phyloP scores from a whole-genome alignment of 2,888 invertebrate species.

The Hyposoter dolosus region DNA sequence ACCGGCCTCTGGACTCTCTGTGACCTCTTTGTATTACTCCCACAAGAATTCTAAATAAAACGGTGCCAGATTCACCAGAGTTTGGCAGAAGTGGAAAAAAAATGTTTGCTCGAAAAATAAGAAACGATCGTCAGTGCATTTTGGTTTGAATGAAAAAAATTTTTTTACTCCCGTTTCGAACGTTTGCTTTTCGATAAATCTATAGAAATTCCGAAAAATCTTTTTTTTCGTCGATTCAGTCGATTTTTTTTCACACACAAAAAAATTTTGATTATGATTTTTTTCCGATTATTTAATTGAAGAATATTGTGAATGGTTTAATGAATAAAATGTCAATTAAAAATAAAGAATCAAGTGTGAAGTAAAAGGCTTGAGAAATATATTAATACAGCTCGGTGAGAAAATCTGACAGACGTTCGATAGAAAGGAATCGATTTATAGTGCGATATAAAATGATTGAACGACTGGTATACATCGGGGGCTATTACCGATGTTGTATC shows the following conservation, averaged over 20 bases:
- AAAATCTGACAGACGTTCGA: conserved; percentile 7
- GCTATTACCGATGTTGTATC: conserved; percentile 30
- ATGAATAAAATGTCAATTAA: neutral
- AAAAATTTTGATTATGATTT: neutral
- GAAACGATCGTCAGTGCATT: neutral
- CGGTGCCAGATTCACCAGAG: conserved; percentile 12
- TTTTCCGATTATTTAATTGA: neutral
- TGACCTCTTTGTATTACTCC: conserved; percentile 29
- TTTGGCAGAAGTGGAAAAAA: neutral
- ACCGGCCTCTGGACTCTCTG: conserved; percentile 20
- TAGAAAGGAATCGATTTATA: conserved; percentile 47
- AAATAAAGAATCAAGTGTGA: neutral
- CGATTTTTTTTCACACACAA: neutral
- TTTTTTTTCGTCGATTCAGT: neutral
- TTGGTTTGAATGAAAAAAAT: too few species aligned
- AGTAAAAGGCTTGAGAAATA: neutral
- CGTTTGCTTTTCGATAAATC: neutral
- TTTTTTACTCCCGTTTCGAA: neutral
- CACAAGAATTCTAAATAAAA: conserved; percentile 16
- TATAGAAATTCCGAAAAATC: too few species aligned
- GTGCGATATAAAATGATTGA: conserved; percentile 43
- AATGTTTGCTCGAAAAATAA: neutral
- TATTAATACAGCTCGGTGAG: neutral
- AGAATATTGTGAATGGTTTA: neutral
- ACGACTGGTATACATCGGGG: neutral